Evolutionary conservation across 2,888 invertebrate species (phyloP), one percentile per base, ranked within the genome.

Genomic region (Chymomyza procnemis): DNA sequence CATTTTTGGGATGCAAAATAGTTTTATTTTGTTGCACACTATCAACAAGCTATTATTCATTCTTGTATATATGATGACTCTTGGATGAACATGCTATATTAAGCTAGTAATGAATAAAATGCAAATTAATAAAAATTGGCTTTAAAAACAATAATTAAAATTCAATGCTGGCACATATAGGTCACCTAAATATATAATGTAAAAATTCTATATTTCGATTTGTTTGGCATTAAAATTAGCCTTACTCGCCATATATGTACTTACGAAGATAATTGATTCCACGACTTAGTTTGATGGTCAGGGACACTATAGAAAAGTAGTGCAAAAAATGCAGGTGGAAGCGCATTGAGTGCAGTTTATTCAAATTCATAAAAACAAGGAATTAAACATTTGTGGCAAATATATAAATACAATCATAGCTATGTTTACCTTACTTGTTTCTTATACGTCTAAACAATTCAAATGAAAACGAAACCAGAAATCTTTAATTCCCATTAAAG

Each of bases 211-310:
- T 56, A 78, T 67, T 66, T 55, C 54, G 19, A 59, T 19, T 50
- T 57, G 52, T 67, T 69, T 82, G 85, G 58, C 80, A 85, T 85
- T 85, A 87, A 87, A 83, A 83, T 87, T 83, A 85, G 76, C 87
- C 78, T 85, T 86, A 76, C 54, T 18, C 47, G n/a, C 55, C 52
- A 50, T 59, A 22, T 64, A 58, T 3, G 1, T 19, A 61, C 55
- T 59, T 69, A 54, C 57, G 75, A 69, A 60, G 56, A 48, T 26
- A 56, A 30, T 16, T 16, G 12, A 41, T 41, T 68, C 63, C 66
- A 73, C 67, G 68, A 16, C 2, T 12, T 2, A 41, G 12, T 9
- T 12, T 41, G 34, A 41, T 41, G 34, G 34, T 41, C 34, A 41
- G 34, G 34, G 34, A 12, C 34, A 41, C 3, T 41, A 41, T 41